Evolutionary conservation across 1,140 invertebrate genomes (phyloP).

Genomic region (Conus ventricosus): DNA sequence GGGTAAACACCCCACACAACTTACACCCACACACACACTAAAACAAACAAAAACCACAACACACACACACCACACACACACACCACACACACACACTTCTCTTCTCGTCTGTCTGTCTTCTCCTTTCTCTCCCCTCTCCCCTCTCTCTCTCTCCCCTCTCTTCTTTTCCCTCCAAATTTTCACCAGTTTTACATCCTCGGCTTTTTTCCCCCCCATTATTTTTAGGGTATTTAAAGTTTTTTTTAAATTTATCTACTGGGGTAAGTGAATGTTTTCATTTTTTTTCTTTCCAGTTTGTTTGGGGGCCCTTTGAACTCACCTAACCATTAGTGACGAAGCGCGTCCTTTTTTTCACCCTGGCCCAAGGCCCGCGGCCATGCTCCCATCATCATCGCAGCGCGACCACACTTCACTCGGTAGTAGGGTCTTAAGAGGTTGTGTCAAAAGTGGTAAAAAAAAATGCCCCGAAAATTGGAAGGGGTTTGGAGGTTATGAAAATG

Average conservation of each 20-base stretch:
- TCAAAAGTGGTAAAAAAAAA: background rate
- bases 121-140: no score
- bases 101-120: background rate
- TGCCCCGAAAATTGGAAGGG: background rate
- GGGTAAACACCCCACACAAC: no score
- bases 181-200: no score
- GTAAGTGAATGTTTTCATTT: no score
- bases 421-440: background rate
- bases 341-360: constrained; percentile 90
- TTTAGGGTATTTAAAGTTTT: no score
- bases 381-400: constrained; percentile 82
- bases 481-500: background rate
- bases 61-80: constrained; percentile 6
- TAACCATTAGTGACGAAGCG: constrained; percentile 86
- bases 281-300: constrained; percentile 77
- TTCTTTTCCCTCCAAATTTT: no score
- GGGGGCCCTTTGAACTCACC: constrained; percentile 86
- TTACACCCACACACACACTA: no score
- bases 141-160: no score
- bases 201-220: no score
- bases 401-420: constrained; percentile 80
- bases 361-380: constrained; percentile 83
- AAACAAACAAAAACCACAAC: no score
- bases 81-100: background rate
- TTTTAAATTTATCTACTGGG: no score